Evolutionary conservation across 1,140 invertebrate genomes (phyloP), one percentile per base, ranked within the genome.

Genomic region (Harpegnathos saltator): DNA sequence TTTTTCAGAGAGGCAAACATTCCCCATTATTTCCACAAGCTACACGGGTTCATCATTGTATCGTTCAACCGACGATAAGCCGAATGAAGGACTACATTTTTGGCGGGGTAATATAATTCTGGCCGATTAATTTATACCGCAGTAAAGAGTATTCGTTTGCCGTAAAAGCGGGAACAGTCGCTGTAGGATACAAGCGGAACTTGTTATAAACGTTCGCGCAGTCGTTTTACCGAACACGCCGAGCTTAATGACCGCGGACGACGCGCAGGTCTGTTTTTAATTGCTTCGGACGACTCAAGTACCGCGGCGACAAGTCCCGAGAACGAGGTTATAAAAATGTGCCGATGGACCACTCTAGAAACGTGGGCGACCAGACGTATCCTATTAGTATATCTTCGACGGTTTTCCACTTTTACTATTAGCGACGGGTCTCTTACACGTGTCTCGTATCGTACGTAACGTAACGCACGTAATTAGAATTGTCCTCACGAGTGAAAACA

Each of bases 281-380:
- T 80, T 69, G 75, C 75, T 58, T 29, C 9, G 17, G 22, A 14
- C 65, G 24, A 48, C 38, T 71, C 33, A 80, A 80, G 29, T 77
- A 65, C 48, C 59, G n/a, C n/a, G 11, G 63, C 14, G 24, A 44
- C 24, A 59, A 56, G n/a, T 19, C 7, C 52, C 17, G 38, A 58
- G 7, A 78, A 44, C 38, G 14, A 11, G 75, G 33, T 80, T 80
- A 59, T 80, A 80, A 80, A 80, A 80, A 59, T 71, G 38, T 69
- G 52, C 26, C 24, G 14, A 69, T 48, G n/a, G n/a, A 59, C 75
- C 50, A 56, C 63, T 26, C 44, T 48, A 26, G 52, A 80, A 69
- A 29, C 19, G 22, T 58, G 52, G 22, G n/a, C 38, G 26, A 66
- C 0, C 7, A 22, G 19, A 19, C 33, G 33, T 44, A 80, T 48